These are phyloP conservation scores for Pseudanteris insignis DNA, from an alignment of 2,888 invertebrate genomes.

Conservation along the genomic window DNA sequence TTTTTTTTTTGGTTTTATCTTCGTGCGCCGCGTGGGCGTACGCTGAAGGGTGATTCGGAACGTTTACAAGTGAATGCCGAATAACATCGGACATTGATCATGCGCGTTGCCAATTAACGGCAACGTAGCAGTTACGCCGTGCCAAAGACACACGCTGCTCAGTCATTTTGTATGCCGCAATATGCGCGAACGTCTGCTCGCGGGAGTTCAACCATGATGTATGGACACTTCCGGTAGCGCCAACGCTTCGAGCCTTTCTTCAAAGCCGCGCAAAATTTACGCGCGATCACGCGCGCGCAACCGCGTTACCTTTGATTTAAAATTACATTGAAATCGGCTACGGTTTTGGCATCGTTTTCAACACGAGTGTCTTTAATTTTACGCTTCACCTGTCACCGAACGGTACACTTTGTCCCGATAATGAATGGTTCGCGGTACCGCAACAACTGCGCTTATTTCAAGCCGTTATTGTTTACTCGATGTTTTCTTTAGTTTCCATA, in stretches of 20 bases:
- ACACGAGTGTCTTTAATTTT: conserved; percentile 29
- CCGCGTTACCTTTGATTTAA: conserved; percentile 38
- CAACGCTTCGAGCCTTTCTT: conserved; percentile 32
- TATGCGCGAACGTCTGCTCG: conserved; percentile 27
- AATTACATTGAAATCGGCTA: conserved; percentile 21
- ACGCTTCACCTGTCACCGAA: neutral
- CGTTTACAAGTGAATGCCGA: conserved; percentile 45
- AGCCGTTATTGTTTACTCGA: too few relatives aligned
- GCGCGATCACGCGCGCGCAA: conserved; percentile 38
- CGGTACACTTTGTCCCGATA: conserved; percentile 11
- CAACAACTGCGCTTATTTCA: too few relatives aligned
- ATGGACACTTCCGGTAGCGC: conserved; percentile 39
- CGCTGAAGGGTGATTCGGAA: conserved; percentile 29
- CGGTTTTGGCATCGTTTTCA: conserved; percentile 22
- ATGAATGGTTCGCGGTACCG: neutral
- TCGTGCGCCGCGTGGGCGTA: conserved; percentile 30
- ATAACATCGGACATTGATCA: conserved; percentile 58
- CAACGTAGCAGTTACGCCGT: conserved; percentile 47
- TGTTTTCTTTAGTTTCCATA: too few relatives aligned
- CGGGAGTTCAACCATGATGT: conserved; percentile 32
- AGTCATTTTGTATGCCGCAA: conserved; percentile 37
- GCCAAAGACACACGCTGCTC: conserved; percentile 47
- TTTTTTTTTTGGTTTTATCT: too few relatives aligned
- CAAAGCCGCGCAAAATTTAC: conserved; percentile 26
- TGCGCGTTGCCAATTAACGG: conserved; percentile 57